Percentiles rank a stretch among this genome's conserved stretches.
Evolutionary conservation across 2,797 vertebrate genomes (phyloP).

Genomic region (Tangara arthus): DNA sequence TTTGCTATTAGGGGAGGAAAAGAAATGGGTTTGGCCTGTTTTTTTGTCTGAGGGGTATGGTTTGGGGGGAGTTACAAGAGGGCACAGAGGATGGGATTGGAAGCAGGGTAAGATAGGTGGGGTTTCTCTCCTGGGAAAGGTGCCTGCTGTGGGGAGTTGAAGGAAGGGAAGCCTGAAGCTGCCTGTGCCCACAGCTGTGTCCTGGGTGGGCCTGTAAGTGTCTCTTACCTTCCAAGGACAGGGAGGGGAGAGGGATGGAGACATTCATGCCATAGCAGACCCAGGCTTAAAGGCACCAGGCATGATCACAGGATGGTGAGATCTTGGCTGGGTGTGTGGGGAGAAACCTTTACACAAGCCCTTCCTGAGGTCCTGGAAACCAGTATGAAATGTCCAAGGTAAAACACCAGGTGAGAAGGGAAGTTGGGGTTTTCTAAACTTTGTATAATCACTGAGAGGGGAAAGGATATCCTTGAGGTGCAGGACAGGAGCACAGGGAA

Average conservation of each 20-base stretch:
- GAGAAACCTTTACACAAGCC: neutral
- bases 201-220: neutral
- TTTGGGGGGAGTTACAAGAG: neutral
- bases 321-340: neutral
- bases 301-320: rapidly evolving
- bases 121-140: neutral
- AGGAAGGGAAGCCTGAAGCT: neutral
- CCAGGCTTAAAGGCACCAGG: too few relatives aligned
- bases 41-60: neutral
- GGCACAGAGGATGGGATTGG: neutral
- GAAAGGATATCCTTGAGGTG: neutral
- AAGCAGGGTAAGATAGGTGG: neutral
- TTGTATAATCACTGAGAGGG: rapidly evolving
- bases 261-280: rapidly evolving
- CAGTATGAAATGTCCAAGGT: neutral
- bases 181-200: neutral
- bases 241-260: neutral
- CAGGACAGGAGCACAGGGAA: rapidly evolving
- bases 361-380: neutral
- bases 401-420: neutral
- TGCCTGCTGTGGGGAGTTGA: neutral
- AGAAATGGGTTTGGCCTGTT: neutral
- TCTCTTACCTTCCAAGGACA: neutral
- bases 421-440: neutral
- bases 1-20: constrained; percentile 50